A percentile compares a stretch with the other conserved stretches of the same genome.
Conservation (phyloP, 92 coral and sea anemone genomes). For the Virgularia gustaviana region DNA sequence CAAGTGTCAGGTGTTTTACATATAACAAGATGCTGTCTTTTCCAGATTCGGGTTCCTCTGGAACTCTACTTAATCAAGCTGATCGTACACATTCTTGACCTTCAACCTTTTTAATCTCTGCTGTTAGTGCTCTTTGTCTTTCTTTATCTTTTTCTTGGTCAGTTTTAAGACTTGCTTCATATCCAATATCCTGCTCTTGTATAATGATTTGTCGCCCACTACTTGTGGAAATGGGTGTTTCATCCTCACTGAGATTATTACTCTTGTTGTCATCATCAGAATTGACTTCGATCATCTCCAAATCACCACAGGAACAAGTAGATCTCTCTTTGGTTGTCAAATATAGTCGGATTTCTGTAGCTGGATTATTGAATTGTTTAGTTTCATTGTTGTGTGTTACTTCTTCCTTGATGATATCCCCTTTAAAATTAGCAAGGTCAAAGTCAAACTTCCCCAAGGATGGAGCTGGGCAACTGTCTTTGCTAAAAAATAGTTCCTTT, state of each 20-base stretch:
- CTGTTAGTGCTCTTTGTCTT: conserved; percentile 8
- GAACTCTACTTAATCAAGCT: too few relatives aligned
- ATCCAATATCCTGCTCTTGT: conserved; percentile 5
- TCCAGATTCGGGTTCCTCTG: too few relatives aligned
- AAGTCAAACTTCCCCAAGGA: neutral
- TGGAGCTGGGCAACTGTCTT: neutral
- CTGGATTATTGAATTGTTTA: conserved; percentile 11
- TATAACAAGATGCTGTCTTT: too few relatives aligned
- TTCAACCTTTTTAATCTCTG: conserved; percentile 7
- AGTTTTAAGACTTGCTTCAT: neutral
- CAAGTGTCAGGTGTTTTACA: too few relatives aligned
- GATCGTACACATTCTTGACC: conserved; percentile 17
- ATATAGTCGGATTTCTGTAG: conserved; percentile 16
- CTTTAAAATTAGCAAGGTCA: conserved; percentile 5
- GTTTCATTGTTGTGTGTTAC: conserved; percentile 13
- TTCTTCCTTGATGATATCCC: neutral
- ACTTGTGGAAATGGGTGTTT: neutral
- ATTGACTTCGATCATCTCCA: neutral
- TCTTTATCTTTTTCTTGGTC: conserved; percentile 20
- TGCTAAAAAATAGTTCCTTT: neutral
- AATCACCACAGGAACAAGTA: neutral
- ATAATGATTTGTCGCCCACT: neutral
- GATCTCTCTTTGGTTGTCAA: conserved; percentile 20
- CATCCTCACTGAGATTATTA: too few relatives aligned
- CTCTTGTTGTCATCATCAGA: neutral